Conservation (phyloP, 2,797 vertebrate genomes). For the Macroramphosus scolopax region DNA sequence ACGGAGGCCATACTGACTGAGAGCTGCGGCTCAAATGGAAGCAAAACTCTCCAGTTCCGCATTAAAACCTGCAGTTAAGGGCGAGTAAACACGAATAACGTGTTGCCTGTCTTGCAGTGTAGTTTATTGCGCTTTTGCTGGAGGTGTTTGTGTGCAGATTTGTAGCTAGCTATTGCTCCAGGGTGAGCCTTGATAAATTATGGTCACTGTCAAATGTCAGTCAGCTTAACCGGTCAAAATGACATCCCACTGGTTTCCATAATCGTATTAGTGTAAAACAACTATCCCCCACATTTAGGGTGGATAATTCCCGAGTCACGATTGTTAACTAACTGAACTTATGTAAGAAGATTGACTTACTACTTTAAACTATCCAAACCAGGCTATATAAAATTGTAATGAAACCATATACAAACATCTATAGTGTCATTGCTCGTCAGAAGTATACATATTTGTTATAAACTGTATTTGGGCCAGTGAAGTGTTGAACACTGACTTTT, state of each 20-base stretch:
- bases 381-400: not conserved
- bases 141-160: conserved; percentile 8
- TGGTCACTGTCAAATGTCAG: conserved; percentile 8
- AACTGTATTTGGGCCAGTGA: conserved; percentile 12
- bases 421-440: accelerated
- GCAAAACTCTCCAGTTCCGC: conserved; percentile 44
- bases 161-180: conserved; percentile 1
- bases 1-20: conserved; percentile 79
- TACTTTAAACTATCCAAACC: conserved; percentile 28
- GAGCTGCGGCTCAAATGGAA: conserved; percentile 54
- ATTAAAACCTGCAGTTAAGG: conserved; percentile 14
- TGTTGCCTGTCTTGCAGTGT: not conserved
- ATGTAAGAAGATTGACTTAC: conserved; percentile 21
- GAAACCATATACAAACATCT: not conserved
- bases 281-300: not conserved
- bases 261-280: not conserved
- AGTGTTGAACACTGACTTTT: conserved; percentile 37
- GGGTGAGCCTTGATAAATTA: conserved; percentile 3
- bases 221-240: not conserved
- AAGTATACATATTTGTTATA: not conserved
- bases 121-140: not conserved
- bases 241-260: not conserved
- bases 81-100: not conserved
- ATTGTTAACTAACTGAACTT: conserved; percentile 30
- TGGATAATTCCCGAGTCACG: not conserved